Percentiles rank a stretch among this genome's conserved stretches.
Conservation (phyloP, 2,113 vertebrate genomes). For the Odontophorus gujanensis region DNA sequence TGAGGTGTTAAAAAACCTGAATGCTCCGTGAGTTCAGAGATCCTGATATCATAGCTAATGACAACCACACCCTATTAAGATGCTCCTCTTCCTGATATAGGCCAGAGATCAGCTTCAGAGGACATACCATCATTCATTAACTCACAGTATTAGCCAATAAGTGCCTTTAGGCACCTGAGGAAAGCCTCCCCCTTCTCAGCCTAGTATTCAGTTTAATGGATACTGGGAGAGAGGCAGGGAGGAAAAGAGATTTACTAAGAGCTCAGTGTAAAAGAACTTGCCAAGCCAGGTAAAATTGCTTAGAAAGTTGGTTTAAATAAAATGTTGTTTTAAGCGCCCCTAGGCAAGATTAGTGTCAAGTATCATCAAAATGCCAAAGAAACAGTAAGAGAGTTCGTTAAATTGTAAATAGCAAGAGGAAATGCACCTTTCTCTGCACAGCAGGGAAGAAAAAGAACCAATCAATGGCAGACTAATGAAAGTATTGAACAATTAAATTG, state of each 20-base stretch:
- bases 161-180: neutral
- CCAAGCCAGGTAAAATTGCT: neutral
- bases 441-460: neutral
- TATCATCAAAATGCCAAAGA: neutral
- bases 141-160: neutral
- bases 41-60: accelerated
- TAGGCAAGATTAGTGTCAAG: neutral
- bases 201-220: neutral
- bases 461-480: constrained; percentile 48
- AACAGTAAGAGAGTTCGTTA: neutral
- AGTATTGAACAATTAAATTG: constrained; percentile 63
- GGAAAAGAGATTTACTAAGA: neutral
- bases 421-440: constrained; percentile 17
- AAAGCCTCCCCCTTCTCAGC: neutral
- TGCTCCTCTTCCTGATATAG: accelerated
- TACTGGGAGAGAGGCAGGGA: neutral
- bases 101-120: neutral
- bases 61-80: accelerated
- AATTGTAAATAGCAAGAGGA: constrained; percentile 21
- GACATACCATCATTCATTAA: accelerated
- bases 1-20: neutral
- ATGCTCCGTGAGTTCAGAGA: neutral
- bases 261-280: neutral
- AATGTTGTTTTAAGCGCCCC: neutral
- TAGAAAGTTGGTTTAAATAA: neutral